Base-by-base conservation (phyloP, 2,888 invertebrate genomes). In the Idaea aversata region DNA sequence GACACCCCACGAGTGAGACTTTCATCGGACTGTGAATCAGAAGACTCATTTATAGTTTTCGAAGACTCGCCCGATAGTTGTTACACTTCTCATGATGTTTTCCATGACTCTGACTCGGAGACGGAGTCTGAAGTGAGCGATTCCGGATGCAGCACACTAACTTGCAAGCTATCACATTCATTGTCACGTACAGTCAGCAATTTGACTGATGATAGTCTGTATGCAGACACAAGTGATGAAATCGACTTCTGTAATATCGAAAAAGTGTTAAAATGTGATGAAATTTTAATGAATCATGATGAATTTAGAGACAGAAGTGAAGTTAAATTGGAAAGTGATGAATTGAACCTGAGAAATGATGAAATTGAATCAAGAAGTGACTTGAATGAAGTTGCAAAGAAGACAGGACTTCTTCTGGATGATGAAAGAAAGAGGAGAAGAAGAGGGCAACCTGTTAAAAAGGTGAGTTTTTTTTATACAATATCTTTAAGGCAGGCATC, bases 41-140 rank as follows among this genome's bases (percentile, higher is more conserved):
- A 94, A 75, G 94, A 94, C 77, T 94, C 94, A 0, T 94, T 94
- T 72, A 93, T 94, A 0, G 84, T 94, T 5, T 93, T 93, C 6
- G 91, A 92, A 63, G 93, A 91, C 0, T 82, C 84, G 1, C 88
- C 88, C 0, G 88, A 89, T 63, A 87, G 81, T 67, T 92, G 93
- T 64, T 92, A 88, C 63, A 88, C 87, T 0, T 83, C 90, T 0
- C 86, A 86, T 0, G 91, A 93, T 70, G 88, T 92, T 0, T 91
- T 92, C 4, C 87, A 88, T 16, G 74, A 80, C 1, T 73, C 73
- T 59, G 74, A 69, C 38, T 72, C 67, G 15, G 67, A 68, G 36
- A 65, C 72, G 5, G 75, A 76, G 0, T 77, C 77, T 0, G 80
- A 80, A 15, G 63, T 79, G 6, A 84, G 85, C 74, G 88, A 90